Evolutionary conservation across 2,888 invertebrate genomes (phyloP).

Genomic region (Ceramica pisi): DNA sequence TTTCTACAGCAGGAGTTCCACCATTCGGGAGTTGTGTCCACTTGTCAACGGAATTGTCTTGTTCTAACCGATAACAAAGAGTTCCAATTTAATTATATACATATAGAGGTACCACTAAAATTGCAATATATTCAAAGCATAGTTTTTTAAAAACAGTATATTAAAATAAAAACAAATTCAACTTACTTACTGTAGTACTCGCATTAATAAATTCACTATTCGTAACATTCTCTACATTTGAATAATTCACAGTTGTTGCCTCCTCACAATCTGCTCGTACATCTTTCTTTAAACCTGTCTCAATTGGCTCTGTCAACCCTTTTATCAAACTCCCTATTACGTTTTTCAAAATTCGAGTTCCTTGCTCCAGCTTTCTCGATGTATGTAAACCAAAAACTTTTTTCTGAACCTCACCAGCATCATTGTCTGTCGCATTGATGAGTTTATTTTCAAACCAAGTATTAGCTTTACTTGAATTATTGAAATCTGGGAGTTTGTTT

Average conservation of each 20-base stretch:
- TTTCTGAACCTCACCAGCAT: background rate
- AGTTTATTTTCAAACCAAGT: constrained; percentile 1
- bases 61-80: constrained; percentile 6
- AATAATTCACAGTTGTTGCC: background rate
- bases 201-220: background rate
- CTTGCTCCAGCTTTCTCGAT: background rate
- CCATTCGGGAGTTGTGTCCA: no score
- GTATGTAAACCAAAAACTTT: constrained; percentile 3
- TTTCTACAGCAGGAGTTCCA: background rate
- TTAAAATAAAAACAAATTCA: no score
- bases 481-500: background rate
- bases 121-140: no score
- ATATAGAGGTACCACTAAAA: background rate
- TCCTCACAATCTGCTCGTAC: background rate
- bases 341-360: background rate
- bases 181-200: background rate
- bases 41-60: background rate
- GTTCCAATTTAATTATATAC: no score
- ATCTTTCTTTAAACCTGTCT: background rate
- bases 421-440: background rate
- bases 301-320: background rate
- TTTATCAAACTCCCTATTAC: constrained; percentile 2
- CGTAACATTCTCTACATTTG: background rate
- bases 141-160: no score
- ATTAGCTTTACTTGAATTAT: background rate